Base-by-base conservation (phyloP, 1,140 invertebrate species). In the Neuroterus valhalla region DNA sequence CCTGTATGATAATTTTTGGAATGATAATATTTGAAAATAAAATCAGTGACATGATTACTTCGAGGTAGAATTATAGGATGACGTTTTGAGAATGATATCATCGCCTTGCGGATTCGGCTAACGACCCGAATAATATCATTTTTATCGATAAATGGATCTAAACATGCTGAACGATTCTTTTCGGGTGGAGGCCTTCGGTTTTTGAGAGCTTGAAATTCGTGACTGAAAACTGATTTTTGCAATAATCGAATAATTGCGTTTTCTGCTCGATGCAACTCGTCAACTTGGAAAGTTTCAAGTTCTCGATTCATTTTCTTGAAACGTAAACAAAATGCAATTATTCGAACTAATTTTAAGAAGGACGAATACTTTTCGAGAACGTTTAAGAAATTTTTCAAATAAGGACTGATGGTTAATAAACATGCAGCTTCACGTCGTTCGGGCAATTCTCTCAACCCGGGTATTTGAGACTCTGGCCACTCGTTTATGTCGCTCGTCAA, bases 61-160 rank as follows among this genome's bases (percentile, higher is more conserved):
- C 15, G 82, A 15, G 85, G 82, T 1, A 91, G 74, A 23, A 91
- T 84, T 0, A 89, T 81, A 1, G 89, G 90, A 81, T 91, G 87
- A 71, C 89, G 89, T 42, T 79, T 80, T 0, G 85, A 75, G 50
- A 79, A 74, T 5, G 71, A 44, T 2, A 91, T 14, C 14, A 79
- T 52, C 6, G 87, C 67, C 44, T 85, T 44, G 8, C 73, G 21
- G 15, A 89, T 69, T 26, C 87, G 55, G 8, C 89, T 86, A 11
- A 88, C 87, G 14, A 89, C 88, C 31, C 87, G 76, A 0, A 90
- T 12, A 0, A 90, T 3, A 26, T 80, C 81, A 17, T 79, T 66
- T 1, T 67, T 2, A 71, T 89, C 87, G 5, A 90, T 8, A 77
- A 88, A 88, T 21, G 86, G 83, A n/a, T n/a, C n/a, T n/a, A n/a